phyloP scores from a whole-genome alignment of 2,888 invertebrate genomes.

The Megaustenia siamemsis region DNA sequence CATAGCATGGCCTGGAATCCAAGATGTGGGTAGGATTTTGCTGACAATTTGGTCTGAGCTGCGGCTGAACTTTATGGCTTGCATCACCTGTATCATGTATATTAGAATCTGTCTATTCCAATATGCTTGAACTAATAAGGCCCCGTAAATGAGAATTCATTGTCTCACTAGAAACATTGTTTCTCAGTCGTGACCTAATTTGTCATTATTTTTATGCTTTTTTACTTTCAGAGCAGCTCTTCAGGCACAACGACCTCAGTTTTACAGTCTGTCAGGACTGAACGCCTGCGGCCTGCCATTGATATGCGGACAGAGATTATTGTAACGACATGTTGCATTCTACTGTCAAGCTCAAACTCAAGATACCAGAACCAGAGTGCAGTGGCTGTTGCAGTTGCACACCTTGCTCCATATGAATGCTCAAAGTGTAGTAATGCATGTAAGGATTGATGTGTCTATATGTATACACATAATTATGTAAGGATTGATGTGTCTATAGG shows the following conservation, averaged over 20 bases:
- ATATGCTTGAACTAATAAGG: no score
- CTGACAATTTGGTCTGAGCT: no score
- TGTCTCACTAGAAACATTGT: no score
- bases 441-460: conserved; percentile 39
- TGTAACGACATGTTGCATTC: conserved; percentile 67
- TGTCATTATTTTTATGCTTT: no score
- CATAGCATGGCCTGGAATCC: no score
- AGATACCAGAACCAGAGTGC: conserved; percentile 54
- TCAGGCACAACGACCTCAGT: neutral
- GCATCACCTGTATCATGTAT: no score
- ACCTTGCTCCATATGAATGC: conserved; percentile 56
- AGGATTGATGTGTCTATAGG: neutral
- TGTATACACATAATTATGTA: neutral
- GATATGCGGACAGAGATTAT: conserved; percentile 61
- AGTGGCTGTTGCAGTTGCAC: conserved; percentile 57
- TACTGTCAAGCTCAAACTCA: conserved; percentile 27
- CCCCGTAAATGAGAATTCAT: no score
- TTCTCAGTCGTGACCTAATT: no score
- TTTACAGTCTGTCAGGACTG: conserved; percentile 22
- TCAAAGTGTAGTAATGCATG: conserved; percentile 52
- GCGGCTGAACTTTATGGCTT: no score
- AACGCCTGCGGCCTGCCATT: neutral
- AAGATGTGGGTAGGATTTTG: no score
- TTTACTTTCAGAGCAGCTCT: neutral
- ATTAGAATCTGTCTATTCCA: no score